Evolutionary conservation across 2,797 vertebrate species (phyloP).

Genomic region (Odontamblyopus lacepedii): DNA sequence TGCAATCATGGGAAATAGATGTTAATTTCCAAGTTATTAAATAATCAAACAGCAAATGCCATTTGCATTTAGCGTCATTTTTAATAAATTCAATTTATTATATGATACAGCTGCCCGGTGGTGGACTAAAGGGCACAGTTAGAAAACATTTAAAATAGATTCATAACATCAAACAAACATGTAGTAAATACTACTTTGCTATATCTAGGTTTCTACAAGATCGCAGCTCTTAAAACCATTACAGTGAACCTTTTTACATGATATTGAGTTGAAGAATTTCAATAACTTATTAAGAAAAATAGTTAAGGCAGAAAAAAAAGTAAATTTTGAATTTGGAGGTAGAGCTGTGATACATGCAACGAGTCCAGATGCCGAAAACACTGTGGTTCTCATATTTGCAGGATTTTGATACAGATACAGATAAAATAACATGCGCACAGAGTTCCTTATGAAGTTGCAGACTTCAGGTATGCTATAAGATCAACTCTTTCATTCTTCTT

Average conservation of each 20-base stretch:
- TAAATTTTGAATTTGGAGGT: constrained; percentile 29
- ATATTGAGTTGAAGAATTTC: constrained; percentile 23
- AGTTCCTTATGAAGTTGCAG: constrained; percentile 75
- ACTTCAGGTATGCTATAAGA: constrained; percentile 85
- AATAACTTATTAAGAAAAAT: constrained; percentile 61
- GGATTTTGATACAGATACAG: constrained; percentile 12
- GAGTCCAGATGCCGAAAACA: constrained; percentile 22
- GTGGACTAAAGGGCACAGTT: background rate
- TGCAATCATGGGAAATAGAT: background rate
- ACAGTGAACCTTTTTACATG: constrained; percentile 14
- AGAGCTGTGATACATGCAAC: constrained; percentile 40
- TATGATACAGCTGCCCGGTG: background rate
- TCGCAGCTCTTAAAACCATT: constrained; percentile 22
- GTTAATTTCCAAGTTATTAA: background rate
- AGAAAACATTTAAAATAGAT: background rate
- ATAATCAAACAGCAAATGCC: background rate
- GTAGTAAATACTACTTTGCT: constrained; percentile 3
- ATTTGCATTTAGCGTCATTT: constrained; percentile 30
- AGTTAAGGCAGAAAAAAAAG: constrained; percentile 63
- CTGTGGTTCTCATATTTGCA: constrained; percentile 11
- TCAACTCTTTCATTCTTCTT: constrained; percentile 86
- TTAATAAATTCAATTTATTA: constrained; percentile 35
- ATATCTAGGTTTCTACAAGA: constrained; percentile 7
- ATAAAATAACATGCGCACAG: constrained; percentile 5
- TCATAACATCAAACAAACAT: constrained; percentile 16